Base-by-base conservation (phyloP, 2,888 invertebrate species). In the Heliconius ethilla region DNA sequence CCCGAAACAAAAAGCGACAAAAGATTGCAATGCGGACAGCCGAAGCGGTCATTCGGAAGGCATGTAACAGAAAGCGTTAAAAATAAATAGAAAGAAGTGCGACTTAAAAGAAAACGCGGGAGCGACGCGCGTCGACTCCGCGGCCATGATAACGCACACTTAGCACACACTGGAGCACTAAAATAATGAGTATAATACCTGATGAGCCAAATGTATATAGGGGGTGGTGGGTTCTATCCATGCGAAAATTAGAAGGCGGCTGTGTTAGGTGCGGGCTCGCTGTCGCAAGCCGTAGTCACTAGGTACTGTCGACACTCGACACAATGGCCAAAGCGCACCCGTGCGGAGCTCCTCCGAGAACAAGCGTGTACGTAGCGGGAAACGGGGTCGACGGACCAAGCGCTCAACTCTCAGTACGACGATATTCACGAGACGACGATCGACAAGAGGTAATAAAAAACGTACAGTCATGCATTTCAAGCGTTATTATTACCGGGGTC, bases 401-500 rank as follows among this genome's bases (percentile, higher is more conserved):
- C 93, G 91, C 90, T 91, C 90, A 91, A 92, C 92, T 91, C 92
- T 92, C 92, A 91, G 92, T 90, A 91, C 92, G 92, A 91, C 92
- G 91, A 90, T 90, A 91, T 88, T 90, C 90, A 89, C 92, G 92
- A 89, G 88, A 93, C 91, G 92, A 91, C 92, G 92, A 90, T 91
- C 90, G 91, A 92, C 91, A 92, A 92, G 92, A 94, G 92, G 93
- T 94, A 94, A 94, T 93, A 94, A 95, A 93, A 97, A 97, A 97
- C 96, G 96, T 96, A 96, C 96, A 96, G 96, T 96, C 97, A 97
- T 97, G 97, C 97, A 97, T 96, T 90, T 96, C 96, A 97, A 97
- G 97, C 97, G 96, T 97, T 97, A 97, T 97, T 97, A 97, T 97
- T 97, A 97, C 96, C 96, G 96, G 96, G 96, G 96, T 96, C 94